Percentiles rank a stretch among this genome's conserved stretches.
These are phyloP conservation scores for Callithrix jacchus DNA, from an alignment of 2,113 vertebrate species.

Conservation along the genomic window DNA sequence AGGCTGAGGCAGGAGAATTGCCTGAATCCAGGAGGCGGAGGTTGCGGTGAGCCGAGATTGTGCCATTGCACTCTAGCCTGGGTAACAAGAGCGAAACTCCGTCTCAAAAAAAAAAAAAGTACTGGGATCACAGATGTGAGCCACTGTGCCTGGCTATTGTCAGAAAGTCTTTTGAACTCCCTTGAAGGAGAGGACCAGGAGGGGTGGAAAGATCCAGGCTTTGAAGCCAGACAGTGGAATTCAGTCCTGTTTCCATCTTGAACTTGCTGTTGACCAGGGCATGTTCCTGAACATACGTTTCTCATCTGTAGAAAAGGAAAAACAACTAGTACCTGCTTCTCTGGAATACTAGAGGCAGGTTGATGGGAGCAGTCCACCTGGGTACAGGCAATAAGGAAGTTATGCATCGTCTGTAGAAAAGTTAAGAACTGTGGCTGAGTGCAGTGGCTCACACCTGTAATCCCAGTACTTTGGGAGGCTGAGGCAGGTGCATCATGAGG, in stretches of 20 bases:
- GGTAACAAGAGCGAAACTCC: too few relatives aligned
- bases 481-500: too few relatives aligned
- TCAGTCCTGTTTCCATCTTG: background rate
- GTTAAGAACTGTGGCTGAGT: background rate
- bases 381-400: background rate
- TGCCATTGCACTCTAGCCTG: too few relatives aligned
- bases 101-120: too few relatives aligned
- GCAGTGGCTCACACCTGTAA: too few relatives aligned
- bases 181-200: background rate
- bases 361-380: rapidly evolving
- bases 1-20: too few relatives aligned
- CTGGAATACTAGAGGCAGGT: background rate
- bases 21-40: too few relatives aligned
- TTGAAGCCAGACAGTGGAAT: background rate
- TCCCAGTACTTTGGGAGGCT: too few relatives aligned
- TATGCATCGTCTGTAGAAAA: background rate
- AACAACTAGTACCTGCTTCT: background rate
- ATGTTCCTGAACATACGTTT: background rate
- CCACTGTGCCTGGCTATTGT: too few relatives aligned
- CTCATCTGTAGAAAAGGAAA: background rate
- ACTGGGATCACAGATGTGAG: too few relatives aligned
- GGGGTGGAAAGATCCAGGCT: background rate
- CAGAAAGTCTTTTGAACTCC: background rate
- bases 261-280: background rate
- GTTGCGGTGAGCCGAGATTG: too few relatives aligned